These are phyloP conservation scores for Pyrocoelia pectoralis DNA, from an alignment of 2,888 invertebrate genomes.

Conservation along the genomic window DNA sequence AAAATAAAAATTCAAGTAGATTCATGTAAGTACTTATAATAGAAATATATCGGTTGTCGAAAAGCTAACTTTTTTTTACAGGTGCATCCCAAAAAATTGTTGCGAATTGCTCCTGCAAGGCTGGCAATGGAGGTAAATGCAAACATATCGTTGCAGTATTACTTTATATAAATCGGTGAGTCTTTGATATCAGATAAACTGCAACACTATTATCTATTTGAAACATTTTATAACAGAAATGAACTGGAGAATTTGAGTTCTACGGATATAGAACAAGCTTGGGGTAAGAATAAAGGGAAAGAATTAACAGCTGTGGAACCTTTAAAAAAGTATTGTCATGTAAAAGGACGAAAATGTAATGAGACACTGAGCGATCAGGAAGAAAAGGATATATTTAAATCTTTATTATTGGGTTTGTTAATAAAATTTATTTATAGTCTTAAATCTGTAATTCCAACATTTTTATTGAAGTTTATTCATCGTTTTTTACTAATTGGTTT, in stretches of 20 bases:
- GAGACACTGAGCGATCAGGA: background rate
- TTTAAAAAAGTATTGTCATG: background rate
- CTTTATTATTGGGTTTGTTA: background rate
- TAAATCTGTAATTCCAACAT: background rate
- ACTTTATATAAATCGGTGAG: slow-evolving; percentile 1
- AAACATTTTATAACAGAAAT: too few relatives aligned
- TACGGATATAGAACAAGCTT: background rate
- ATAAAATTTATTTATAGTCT: background rate
- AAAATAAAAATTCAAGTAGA: too few relatives aligned
- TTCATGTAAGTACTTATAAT: background rate
- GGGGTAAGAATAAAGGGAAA: slow-evolving; percentile 3
- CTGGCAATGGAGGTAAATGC: background rate
- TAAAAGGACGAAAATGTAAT: background rate
- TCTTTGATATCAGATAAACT: background rate
- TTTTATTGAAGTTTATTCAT: background rate
- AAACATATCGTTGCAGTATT: background rate
- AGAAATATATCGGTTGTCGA: background rate
- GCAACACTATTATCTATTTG: slow-evolving; percentile 3
- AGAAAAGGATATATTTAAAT: background rate
- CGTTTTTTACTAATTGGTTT: background rate
- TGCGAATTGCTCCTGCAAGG: too few relatives aligned
- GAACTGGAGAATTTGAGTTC: background rate
- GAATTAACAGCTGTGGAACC: background rate
- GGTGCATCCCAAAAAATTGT: background rate
- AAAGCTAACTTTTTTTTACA: slow-evolving; percentile 1